Base-by-base conservation (phyloP, 2,113 vertebrate genomes). In the Corydoras maculifer region DNA sequence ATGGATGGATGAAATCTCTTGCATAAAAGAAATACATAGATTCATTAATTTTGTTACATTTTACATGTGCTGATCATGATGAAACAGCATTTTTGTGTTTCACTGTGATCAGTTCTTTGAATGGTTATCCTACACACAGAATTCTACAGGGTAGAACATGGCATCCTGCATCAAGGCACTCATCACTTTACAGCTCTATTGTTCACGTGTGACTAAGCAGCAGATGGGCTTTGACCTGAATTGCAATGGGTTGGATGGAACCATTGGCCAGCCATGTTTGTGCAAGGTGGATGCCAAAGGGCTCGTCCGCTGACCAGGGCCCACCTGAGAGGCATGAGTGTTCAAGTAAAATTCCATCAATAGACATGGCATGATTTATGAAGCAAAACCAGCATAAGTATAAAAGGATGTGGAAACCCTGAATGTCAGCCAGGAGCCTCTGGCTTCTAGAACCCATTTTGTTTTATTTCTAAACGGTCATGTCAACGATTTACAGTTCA, bases 291-390 rank as follows among this genome's bases (percentile, higher is more conserved):
- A 67, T 65, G 65, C 35, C 64, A 78, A 54, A 73, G 76, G 51
- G 81, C 82, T 86, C 84, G 72, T 53, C 15, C 30, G 75, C 51
- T 67, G 73, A 57, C 58, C 25, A 63, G 2, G 43, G 61, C 58
- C 43, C 35, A 32, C 14, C 25, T 29, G 18, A n/a, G 53, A 65
- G 35, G 85, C 87, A 87, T 88, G 82, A 25, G 18, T 25, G 18
- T 25, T 25, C 18, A 2, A 25, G 18, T 25, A 25, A 25, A 79
- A 75, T 86, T 87, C 83, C 86, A 83, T 88, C 84, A 89, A 86
- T 86, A 88, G 83, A 84, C 84, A 84, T 81, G 74, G 77, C 79
- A 82, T 84, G 84, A 85, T 86, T 76, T 75, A 83, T 85, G 80
- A 82, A 83, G 81, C 62, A 74, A 77, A 58, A 72, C 72, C 62